These are phyloP conservation scores for Amphilophus citrinellus DNA, from an alignment of 2,113 vertebrate species.

Conservation along the genomic window DNA sequence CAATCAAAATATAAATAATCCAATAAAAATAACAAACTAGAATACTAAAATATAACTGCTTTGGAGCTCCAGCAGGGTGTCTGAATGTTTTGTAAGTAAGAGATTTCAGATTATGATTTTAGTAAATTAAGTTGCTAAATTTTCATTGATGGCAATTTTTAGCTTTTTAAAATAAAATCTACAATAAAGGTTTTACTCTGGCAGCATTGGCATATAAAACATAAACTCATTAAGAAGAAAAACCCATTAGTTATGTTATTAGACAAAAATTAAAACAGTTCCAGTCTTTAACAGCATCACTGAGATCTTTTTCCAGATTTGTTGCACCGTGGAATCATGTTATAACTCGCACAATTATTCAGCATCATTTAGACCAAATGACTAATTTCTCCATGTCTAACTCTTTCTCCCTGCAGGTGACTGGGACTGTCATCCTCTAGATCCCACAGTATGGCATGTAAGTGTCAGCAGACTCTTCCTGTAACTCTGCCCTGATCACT, in stretches of 20 bases:
- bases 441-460: slow-evolving; percentile 97
- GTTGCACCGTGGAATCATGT: neutral
- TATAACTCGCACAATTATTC: neutral
- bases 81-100: neutral
- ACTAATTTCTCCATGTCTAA: neutral
- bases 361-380: accelerated
- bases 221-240: neutral
- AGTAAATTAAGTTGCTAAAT: neutral
- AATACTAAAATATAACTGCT: neutral
- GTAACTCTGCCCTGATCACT: accelerated
- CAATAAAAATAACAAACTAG: neutral
- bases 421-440: slow-evolving; percentile 97
- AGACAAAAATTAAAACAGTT: neutral
- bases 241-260: neutral
- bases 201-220: accelerated
- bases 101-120: neutral
- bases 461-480: slow-evolving; percentile 68
- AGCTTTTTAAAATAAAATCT: neutral
- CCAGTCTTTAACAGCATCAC: neutral
- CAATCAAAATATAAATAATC: neutral
- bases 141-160: neutral
- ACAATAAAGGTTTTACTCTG: neutral
- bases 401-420: slow-evolving; percentile 83
- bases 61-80: neutral
- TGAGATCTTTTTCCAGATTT: neutral